Evolutionary conservation across 2,797 vertebrate genomes (phyloP).

Genomic region (Neoniphon sammara): DNA sequence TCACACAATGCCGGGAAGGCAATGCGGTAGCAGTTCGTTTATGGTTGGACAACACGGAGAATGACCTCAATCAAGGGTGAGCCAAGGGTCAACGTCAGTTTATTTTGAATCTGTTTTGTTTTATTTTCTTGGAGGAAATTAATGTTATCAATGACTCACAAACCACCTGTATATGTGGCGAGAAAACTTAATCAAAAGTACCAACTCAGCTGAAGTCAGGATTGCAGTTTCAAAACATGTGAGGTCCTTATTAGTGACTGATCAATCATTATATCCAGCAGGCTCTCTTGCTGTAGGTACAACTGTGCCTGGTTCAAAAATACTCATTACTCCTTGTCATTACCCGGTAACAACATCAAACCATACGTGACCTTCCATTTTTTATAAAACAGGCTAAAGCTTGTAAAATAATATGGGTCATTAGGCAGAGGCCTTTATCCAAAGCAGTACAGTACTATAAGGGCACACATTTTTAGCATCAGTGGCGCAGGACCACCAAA

Average conservation of each 20-base stretch:
- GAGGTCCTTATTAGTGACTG: not conserved
- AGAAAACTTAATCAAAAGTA: not conserved
- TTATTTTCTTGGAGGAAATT: not conserved
- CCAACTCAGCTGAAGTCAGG: not conserved
- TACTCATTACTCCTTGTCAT: not conserved
- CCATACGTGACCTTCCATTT: not conserved
- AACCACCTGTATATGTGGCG: not conserved
- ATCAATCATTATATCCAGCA: not conserved
- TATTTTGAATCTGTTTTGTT: not conserved
- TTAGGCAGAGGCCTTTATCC: not conserved
- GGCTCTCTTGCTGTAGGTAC: not conserved
- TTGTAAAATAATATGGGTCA: not conserved
- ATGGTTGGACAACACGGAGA: conserved; percentile 99
- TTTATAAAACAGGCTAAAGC: not conserved
- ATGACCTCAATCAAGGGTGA: conserved; percentile 99
- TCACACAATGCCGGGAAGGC: conserved; percentile 97
- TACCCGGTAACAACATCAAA: not conserved
- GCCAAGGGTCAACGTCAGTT: conserved; percentile 44
- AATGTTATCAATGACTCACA: not conserved
- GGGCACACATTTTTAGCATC: not conserved
- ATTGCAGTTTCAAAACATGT: not conserved
- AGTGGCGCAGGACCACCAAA: not conserved
- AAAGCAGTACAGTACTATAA: not conserved
- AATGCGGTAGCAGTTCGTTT: conserved; percentile 96
- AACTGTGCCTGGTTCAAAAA: not conserved